A percentile compares a stretch with the other conserved stretches of the same genome.
Conservation (phyloP, 2,113 vertebrate genomes). For the Choloepus hoffmanni region DNA sequence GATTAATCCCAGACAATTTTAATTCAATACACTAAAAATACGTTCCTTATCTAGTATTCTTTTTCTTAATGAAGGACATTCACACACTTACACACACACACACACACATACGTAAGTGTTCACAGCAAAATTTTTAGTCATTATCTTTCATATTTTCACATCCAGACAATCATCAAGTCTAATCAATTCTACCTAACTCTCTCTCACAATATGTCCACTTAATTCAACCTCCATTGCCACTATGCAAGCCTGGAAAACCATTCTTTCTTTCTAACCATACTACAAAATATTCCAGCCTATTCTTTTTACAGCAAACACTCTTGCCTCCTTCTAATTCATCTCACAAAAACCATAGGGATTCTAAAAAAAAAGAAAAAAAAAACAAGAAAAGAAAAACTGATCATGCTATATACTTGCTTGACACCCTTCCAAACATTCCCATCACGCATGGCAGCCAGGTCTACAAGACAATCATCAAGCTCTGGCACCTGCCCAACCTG, state of each 20-base stretch:
- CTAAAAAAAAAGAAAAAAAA: too few species aligned
- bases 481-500: accelerated
- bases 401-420: neutral
- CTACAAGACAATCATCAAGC: accelerated
- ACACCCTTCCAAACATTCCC: neutral
- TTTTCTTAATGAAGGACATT: neutral
- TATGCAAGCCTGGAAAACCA: neutral
- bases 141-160: neutral
- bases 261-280: neutral
- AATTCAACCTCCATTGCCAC: neutral
- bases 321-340: neutral
- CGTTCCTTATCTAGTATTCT: neutral
- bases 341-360: neutral
- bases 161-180: accelerated
- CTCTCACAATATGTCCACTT: accelerated
- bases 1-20: neutral
- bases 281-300: accelerated
- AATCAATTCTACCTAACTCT: accelerated
- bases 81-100: too few species aligned
- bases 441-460: accelerated
- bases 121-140: too few species aligned
- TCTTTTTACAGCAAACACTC: neutral
- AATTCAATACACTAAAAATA: neutral
- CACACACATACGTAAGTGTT: neutral
- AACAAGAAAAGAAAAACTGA: neutral